Conservation (phyloP, 2,797 vertebrate species). For the Tokudaia tokunoshimensis region DNA sequence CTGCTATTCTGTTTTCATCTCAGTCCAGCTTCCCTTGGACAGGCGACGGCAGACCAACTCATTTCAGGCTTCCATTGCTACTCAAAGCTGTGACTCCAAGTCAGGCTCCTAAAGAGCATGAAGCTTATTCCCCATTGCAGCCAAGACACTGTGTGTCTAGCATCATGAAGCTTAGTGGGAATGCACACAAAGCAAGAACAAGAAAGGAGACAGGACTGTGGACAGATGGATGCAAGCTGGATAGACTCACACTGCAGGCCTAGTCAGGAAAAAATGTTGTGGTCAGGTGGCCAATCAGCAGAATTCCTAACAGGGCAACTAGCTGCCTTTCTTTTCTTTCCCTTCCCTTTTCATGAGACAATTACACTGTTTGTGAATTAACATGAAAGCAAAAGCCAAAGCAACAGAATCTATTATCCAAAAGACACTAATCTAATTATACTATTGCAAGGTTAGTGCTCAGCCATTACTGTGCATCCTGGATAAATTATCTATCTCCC, state of each 20-base stretch:
- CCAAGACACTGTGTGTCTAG: not conserved
- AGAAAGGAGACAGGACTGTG: not conserved
- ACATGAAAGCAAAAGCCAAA: not conserved
- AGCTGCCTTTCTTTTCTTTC: not conserved
- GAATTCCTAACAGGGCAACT: not conserved
- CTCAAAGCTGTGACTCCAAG: not conserved
- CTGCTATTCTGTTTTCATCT: not conserved
- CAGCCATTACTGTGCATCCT: not conserved
- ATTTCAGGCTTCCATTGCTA: not conserved
- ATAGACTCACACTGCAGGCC: not conserved
- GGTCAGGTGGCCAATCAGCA: not conserved
- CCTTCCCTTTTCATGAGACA: not conserved
- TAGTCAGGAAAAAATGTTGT: not conserved
- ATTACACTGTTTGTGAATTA: not conserved
- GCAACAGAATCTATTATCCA: not conserved
- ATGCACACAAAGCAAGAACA: not conserved
- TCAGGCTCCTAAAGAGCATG: not conserved
- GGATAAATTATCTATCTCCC: not conserved
- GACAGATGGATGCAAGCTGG: not conserved
- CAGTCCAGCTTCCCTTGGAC: not conserved
- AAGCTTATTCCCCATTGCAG: not conserved
- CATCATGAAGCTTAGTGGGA: not conserved
- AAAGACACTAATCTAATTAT: not conserved
- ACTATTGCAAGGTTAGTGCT: not conserved
- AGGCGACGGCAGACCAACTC: not conserved